Conservation (phyloP, 2,888 invertebrate genomes). For the Cyclophora albipunctata region DNA sequence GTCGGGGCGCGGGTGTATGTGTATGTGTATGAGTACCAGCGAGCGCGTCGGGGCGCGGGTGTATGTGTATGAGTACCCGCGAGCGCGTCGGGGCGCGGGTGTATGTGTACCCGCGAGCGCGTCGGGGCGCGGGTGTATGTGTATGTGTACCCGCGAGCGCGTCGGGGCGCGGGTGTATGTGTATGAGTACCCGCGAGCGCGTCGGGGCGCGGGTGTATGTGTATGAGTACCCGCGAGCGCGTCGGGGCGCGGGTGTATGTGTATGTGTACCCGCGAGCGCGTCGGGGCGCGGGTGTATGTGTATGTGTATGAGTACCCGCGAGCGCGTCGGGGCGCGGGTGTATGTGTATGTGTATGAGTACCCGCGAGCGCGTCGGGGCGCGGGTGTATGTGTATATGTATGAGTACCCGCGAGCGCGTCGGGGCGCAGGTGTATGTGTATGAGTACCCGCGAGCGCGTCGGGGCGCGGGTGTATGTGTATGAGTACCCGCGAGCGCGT, state of each 20-base stretch:
- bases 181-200: constrained; percentile 31
- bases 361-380: constrained; percentile 51
- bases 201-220: constrained; percentile 70
- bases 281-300: constrained; percentile 70
- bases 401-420: constrained; percentile 29
- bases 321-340: constrained; percentile 56
- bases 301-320: too few relatives aligned
- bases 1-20: constrained; percentile 70
- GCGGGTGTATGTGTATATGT: too few relatives aligned
- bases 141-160: constrained; percentile 31
- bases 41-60: constrained; percentile 56
- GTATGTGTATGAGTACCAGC: too few relatives aligned
- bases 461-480: constrained; percentile 74
- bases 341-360: too few relatives aligned
- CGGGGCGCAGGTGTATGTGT: constrained; percentile 74
- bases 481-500: constrained; percentile 29
- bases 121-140: constrained; percentile 70
- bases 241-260: constrained; percentile 70
- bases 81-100: constrained; percentile 56
- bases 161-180: constrained; percentile 70
- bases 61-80: too few relatives aligned
- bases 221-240: constrained; percentile 31
- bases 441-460: constrained; percentile 29
- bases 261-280: constrained; percentile 31
- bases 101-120: constrained; percentile 41